Evolutionary conservation across 2,113 vertebrate genomes (phyloP).

Genomic region (Baryphthengus martii): DNA sequence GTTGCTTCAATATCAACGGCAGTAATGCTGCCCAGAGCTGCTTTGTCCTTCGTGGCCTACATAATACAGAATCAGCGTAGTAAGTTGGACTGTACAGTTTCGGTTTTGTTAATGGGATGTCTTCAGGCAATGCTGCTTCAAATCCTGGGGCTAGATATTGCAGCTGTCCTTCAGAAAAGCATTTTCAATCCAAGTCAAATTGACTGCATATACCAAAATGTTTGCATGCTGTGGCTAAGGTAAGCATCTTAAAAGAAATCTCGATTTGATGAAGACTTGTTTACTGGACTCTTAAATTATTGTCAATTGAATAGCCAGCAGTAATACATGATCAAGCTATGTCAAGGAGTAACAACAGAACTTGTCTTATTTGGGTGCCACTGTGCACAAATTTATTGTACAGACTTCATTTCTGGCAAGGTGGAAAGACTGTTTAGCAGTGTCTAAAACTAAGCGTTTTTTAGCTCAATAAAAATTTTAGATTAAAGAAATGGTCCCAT

Average conservation of each 20-base stretch:
- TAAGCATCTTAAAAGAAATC: neutral
- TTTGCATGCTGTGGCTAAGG: neutral
- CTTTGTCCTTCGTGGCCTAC: neutral
- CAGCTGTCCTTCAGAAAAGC: neutral
- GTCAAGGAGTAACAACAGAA: neutral
- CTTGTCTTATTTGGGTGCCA: neutral
- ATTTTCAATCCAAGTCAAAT: neutral
- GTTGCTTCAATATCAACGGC: neutral
- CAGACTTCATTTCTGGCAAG: neutral
- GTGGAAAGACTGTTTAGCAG: neutral
- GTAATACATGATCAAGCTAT: neutral
- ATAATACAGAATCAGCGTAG: neutral
- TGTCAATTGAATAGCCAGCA: neutral
- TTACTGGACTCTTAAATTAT: neutral
- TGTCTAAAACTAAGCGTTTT: rapidly evolving
- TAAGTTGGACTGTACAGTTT: neutral
- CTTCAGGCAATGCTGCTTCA: neutral
- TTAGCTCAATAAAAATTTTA: constrained; percentile 13
- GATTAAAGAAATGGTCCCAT: neutral
- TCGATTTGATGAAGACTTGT: neutral
- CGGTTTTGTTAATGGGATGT: neutral
- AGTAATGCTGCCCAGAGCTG: neutral
- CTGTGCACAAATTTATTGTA: rapidly evolving
- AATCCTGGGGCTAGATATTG: neutral
- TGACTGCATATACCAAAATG: neutral